phyloP scores from a whole-genome alignment of 2,113 vertebrate genomes.

The Callorhinus ursinus region DNA sequence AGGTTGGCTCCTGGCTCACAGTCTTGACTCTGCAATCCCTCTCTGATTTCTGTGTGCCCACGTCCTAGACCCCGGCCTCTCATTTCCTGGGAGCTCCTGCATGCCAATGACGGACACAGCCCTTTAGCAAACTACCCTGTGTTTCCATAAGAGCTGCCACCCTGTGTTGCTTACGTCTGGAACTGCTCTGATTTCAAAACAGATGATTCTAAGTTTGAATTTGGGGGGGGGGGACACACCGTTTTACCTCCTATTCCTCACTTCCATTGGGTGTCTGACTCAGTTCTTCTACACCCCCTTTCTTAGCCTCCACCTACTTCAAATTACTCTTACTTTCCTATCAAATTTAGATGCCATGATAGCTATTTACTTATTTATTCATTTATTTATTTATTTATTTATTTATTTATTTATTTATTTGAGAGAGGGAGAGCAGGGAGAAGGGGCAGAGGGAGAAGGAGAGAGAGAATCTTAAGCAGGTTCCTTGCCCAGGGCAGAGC shows the following conservation, averaged over 20 bases:
- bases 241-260: not conserved
- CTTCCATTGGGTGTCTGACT: not conserved
- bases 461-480: not conserved
- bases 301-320: not conserved
- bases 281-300: not conserved
- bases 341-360: not conserved
- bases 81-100: not conserved
- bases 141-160: not conserved
- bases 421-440: no score
- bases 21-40: not conserved
- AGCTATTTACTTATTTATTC: not conserved
- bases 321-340: not conserved
- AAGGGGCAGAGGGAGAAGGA: not conserved
- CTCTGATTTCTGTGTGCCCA: not conserved
- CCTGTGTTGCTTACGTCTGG: not conserved
- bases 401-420: not conserved
- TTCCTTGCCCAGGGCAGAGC: not conserved
- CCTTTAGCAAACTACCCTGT: not conserved
- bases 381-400: not conserved
- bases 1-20: not conserved
- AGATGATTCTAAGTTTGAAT: not conserved
- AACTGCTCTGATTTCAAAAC: not conserved
- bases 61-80: not conserved
- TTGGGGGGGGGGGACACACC: no score
- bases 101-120: not conserved